Evolutionary conservation across 92 coral and sea anemone species (phyloP).

Genomic region (Porites rus): DNA sequence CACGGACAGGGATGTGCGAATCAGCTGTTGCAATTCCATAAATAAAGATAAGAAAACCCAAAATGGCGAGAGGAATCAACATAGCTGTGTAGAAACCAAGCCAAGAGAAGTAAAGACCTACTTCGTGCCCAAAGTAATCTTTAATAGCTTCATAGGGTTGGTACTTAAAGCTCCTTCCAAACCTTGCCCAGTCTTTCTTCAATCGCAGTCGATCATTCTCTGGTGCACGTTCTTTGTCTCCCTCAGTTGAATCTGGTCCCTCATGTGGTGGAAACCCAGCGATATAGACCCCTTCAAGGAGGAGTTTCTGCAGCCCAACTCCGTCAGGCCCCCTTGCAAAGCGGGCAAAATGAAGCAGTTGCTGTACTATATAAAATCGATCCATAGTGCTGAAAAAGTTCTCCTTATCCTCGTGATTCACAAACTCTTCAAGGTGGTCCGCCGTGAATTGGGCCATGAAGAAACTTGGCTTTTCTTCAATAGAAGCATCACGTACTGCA

Average conservation of each 20-base stretch:
- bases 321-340: constrained; percentile 64
- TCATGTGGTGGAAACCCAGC: constrained; percentile 79
- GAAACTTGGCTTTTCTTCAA: constrained; percentile 61
- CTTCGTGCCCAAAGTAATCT: constrained; percentile 85
- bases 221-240: constrained; percentile 37
- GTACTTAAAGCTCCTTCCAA: constrained; percentile 78
- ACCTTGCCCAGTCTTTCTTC: constrained; percentile 83
- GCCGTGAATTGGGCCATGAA: constrained; percentile 82
- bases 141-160: constrained; percentile 88
- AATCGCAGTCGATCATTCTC: constrained; percentile 84
- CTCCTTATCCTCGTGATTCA: constrained; percentile 54
- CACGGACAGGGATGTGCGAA: constrained; percentile 75
- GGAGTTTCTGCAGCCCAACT: constrained; percentile 67
- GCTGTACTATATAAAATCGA: constrained; percentile 67
- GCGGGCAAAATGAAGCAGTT: constrained; percentile 63
- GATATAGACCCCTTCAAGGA: constrained; percentile 66
- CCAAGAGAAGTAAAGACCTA: constrained; percentile 90
- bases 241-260: constrained; percentile 62
- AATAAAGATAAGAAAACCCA: constrained; percentile 80
- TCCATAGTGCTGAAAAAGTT: constrained; percentile 58
- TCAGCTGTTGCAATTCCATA: constrained; percentile 81
- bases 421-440: constrained; percentile 60
- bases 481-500: constrained; percentile 52
- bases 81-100: constrained; percentile 89
- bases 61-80: constrained; percentile 86